These are phyloP conservation scores for Conops quadrifasciatus DNA, from an alignment of 2,888 invertebrate species.

Conservation along the genomic window DNA sequence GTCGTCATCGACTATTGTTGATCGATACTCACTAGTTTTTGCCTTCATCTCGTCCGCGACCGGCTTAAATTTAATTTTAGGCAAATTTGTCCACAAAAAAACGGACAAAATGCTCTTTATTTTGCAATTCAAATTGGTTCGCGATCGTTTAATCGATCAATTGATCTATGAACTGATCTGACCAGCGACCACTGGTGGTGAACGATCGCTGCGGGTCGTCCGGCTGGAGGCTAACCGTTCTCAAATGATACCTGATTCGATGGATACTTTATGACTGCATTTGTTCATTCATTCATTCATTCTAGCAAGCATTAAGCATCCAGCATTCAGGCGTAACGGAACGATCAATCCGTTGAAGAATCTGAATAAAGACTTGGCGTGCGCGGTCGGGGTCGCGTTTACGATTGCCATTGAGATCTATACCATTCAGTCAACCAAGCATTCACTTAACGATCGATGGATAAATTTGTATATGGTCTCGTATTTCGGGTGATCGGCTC, in stretches of 20 bases:
- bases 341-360: constrained; percentile 3
- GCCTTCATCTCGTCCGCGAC: background rate
- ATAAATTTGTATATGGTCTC: background rate
- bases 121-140: constrained; percentile 22
- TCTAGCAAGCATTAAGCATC: no score
- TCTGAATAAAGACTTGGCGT: background rate
- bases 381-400: background rate
- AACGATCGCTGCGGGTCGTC: constrained; percentile 24
- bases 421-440: background rate
- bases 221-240: background rate
- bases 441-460: background rate
- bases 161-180: no score
- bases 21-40: background rate
- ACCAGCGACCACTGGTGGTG: constrained; percentile 1
- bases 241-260: background rate
- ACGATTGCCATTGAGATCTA: background rate
- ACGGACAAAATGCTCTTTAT: background rate
- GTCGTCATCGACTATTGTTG: no score
- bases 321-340: no score
- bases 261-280: no score
- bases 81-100: constrained; percentile 14
- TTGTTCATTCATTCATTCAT: no score
- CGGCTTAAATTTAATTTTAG: background rate
- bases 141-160: constrained; percentile 9
- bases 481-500: background rate